A percentile compares a stretch with the other conserved stretches of the same genome.
Conservation (phyloP, 2,113 vertebrate species). For the Marcusenius ussheri region DNA sequence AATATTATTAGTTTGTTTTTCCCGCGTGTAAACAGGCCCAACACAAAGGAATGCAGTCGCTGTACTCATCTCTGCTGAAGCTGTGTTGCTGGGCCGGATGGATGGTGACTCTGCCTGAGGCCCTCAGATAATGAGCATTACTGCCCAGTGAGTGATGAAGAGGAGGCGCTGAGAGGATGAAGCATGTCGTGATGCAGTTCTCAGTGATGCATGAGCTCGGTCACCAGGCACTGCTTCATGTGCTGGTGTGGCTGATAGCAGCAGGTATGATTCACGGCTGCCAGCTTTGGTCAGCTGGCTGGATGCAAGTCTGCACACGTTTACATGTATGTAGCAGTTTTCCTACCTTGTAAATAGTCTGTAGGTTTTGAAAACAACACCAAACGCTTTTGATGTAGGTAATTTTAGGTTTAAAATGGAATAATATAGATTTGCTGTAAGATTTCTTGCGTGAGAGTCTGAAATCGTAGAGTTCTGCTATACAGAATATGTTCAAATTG, state of each 20-base stretch:
- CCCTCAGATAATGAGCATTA: too few species aligned
- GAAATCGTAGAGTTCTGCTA: neutral
- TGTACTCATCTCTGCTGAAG: neutral
- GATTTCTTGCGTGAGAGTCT: neutral
- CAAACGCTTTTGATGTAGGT: neutral
- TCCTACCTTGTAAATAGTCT: neutral
- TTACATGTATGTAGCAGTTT: neutral
- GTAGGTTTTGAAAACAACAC: neutral
- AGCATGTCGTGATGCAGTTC: neutral
- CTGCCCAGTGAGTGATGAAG: neutral
- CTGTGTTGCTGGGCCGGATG: neutral
- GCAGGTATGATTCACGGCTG: neutral
- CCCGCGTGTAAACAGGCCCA: neutral
- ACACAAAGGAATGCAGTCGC: too few species aligned
- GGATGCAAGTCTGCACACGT: too few species aligned
- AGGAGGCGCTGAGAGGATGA: neutral
- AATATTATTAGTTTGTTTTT: neutral
- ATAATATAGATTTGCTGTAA: neutral
- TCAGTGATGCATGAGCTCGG: neutral
- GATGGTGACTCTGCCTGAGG: too few species aligned
- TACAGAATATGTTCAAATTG: neutral
- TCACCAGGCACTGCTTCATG: neutral
- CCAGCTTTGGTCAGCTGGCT: too few species aligned
- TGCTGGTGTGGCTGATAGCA: neutral
- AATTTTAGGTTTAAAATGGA: neutral